Base-by-base conservation (phyloP, 2,888 invertebrate species). In the Temnothorax unifasciatus region DNA sequence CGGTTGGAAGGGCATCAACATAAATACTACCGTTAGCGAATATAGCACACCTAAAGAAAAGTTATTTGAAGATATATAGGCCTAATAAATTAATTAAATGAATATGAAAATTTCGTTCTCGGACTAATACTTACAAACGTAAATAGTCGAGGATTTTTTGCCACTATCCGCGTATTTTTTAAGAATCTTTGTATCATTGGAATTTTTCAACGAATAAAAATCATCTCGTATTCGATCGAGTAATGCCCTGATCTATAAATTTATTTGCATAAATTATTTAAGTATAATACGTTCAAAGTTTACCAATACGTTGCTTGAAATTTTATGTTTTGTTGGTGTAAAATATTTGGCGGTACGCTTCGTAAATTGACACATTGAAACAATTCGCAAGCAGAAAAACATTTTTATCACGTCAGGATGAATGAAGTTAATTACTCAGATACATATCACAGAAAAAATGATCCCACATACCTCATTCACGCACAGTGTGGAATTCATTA, bases 401-500 rank as follows among this genome's bases (percentile, higher is more conserved):
- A n/a, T 38, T 38, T 41, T 64, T 41, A 75, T 63, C 21, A 15
- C 15, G 1, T 15, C 8, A n/a, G 15, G 3, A 25, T 0, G 11
- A 61, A 50, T 50, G 18, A 75, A 34, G 5, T 38, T 63, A 21
- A 75, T 63, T 21, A 47, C 4, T 34, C 25, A 41, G 2, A 38
- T 50, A 38, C 50, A 34, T 3, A 18, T 15, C 2, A 11, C 18
- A 50, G 2, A 50, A 2, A n/a, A 66, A 25, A 69, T 64, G 3
- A 44, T 59, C 3, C 0, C 18, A 79, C 59, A 2, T 71, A 79
- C 73, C 79, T 79, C 73, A 47, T 71, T 59, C 18, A 25, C 18
- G 13, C 15, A 79, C 13, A 79, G n/a, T 11, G 59, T 59, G 73
- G 71, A 79, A 71, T 79, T 79, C 25, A 59, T 50, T 71, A 79